These are phyloP conservation scores for Montipora sp. DNA, from an alignment of 64 coral and sea anemone genomes.

Conservation along the genomic window DNA sequence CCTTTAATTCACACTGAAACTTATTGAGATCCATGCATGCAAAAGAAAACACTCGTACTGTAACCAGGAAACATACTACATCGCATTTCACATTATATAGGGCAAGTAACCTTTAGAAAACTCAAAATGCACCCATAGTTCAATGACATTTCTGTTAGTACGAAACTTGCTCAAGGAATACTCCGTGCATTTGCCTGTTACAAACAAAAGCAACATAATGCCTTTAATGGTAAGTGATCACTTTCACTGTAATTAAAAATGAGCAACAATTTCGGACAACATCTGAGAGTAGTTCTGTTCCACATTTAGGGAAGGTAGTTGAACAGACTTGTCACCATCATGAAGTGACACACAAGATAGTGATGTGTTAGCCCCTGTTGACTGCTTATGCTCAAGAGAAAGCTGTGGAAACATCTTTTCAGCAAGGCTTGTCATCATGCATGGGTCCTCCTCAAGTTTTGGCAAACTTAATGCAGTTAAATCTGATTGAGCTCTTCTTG, in stretches of 20 bases:
- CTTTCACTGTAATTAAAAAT: slow-evolving; percentile 20
- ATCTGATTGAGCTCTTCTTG: slow-evolving; percentile 89
- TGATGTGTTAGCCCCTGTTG: slow-evolving; percentile 51
- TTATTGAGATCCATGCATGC: slow-evolving; percentile 3
- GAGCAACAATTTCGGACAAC: slow-evolving; percentile 78
- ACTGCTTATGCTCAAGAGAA: slow-evolving; percentile 76
- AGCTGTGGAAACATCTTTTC: slow-evolving; percentile 83
- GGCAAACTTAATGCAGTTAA: slow-evolving; percentile 60
- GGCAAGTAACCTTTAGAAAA: neutral
- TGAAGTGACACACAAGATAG: slow-evolving; percentile 77
- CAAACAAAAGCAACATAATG: neutral
- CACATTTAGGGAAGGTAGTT: slow-evolving; percentile 78
- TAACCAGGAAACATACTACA: neutral
- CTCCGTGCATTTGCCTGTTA: neutral
- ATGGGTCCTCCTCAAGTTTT: slow-evolving; percentile 82
- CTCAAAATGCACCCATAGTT: neutral
- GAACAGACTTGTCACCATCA: slow-evolving; percentile 71
- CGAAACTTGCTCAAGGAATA: neutral
- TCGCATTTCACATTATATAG: neutral
- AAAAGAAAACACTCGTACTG: neutral
- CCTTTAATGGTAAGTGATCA: neutral
- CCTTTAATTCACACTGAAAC: neutral
- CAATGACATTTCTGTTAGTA: neutral
- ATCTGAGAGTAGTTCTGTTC: slow-evolving; percentile 90
- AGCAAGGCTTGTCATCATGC: slow-evolving; percentile 71